Evolutionary conservation across 1,140 invertebrate species (phyloP).

Genomic region (Drosophila mojavensis): DNA sequence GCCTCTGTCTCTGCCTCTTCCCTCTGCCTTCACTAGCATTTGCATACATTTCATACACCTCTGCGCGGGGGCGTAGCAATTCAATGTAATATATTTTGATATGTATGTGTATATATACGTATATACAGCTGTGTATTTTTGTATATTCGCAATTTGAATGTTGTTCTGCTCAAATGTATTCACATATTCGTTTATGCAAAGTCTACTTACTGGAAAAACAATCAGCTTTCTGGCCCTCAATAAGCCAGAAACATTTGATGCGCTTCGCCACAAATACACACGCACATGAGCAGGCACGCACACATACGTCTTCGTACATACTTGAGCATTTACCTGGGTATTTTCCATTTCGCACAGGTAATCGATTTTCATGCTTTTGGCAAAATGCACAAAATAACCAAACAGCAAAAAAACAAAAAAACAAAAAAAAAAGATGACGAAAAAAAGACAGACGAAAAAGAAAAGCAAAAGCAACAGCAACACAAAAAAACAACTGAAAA

Average conservation of each 20-base stretch:
- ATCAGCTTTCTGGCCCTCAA: constrained; percentile 62
- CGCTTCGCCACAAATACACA: constrained; percentile 10
- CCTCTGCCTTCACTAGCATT: constrained; percentile 19
- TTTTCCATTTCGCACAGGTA: constrained; percentile 80
- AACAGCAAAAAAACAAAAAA: constrained; percentile 16
- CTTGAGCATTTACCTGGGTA: constrained; percentile 34
- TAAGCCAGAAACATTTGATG: constrained; percentile 43
- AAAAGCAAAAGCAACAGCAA: constrained; percentile 35
- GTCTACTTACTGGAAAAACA: constrained; percentile 62
- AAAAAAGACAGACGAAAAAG: not conserved
- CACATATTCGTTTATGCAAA: constrained; percentile 79
- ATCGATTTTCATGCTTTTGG: constrained; percentile 81
- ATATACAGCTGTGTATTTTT: not conserved
- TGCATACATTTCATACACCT: constrained; percentile 40
- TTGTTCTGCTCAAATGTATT: constrained; percentile 51
- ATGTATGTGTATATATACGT: not conserved
- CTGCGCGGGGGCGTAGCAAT: not conserved
- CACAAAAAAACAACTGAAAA: constrained; percentile 39
- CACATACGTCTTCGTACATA: not conserved
- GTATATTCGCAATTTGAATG: constrained; percentile 46
- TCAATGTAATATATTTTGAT: not conserved
- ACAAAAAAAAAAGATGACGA: not conserved
- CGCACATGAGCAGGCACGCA: constrained; percentile 8
- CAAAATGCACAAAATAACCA: constrained; percentile 69
- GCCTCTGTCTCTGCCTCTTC: too few species aligned